Percentiles rank a stretch among this genome's conserved stretches.
phyloP scores from a whole-genome alignment of 1,140 invertebrate species.

The Yoshiicerus persimilis region DNA sequence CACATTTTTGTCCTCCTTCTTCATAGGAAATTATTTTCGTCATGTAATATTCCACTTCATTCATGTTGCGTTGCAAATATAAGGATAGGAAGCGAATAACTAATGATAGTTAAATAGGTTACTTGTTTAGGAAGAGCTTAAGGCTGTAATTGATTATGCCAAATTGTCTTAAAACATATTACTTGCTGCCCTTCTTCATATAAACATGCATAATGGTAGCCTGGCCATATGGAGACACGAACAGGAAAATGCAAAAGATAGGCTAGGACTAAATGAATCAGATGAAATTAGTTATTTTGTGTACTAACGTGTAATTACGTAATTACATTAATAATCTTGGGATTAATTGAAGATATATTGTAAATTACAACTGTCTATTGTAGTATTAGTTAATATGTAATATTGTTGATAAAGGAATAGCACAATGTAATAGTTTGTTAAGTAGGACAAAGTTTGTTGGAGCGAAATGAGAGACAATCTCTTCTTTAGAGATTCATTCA shows the following conservation, averaged over 20 bases:
- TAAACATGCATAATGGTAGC: no score
- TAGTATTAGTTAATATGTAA: background rate
- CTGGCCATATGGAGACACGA: no score
- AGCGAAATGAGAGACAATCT: slow-evolving; percentile 11
- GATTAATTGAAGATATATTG: background rate
- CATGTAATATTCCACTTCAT: background rate
- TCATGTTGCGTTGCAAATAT: background rate
- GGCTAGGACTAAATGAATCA: background rate
- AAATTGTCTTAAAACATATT: no score
- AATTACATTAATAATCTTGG: slow-evolving; percentile 10
- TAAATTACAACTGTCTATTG: background rate
- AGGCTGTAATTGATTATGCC: background rate
- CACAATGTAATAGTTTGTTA: background rate
- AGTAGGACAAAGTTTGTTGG: background rate
- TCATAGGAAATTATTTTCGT: background rate
- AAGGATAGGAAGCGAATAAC: background rate
- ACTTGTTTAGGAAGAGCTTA: background rate
- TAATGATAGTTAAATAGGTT: no score
- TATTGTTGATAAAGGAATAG: background rate
- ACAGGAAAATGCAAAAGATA: no score
- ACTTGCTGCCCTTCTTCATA: no score
- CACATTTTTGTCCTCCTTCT: background rate
- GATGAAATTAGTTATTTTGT: background rate
- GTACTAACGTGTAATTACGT: background rate
- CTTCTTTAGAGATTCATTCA: background rate